Conservation (phyloP, 1,140 invertebrate species). For the Danaus melanippus region DNA sequence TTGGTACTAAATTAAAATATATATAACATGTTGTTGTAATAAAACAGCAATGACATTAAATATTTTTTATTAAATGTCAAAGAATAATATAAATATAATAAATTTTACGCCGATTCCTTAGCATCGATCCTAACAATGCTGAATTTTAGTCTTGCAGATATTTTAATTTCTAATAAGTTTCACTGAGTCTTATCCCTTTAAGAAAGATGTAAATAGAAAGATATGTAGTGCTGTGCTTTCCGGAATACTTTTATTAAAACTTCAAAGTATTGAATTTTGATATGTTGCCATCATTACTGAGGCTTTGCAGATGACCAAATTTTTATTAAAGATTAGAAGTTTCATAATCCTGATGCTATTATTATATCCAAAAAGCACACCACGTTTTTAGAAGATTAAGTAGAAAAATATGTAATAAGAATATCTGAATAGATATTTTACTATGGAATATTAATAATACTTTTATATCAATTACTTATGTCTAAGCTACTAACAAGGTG, state of each 20-base stretch:
- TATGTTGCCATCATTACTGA: slow-evolving; percentile 11
- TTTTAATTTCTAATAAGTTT: slow-evolving; percentile 37
- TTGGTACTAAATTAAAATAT: slow-evolving; percentile 14
- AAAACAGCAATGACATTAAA: slow-evolving; percentile 52
- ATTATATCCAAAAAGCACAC: slow-evolving; percentile 23
- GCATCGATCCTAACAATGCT: slow-evolving; percentile 54
- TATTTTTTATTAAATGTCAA: slow-evolving; percentile 71
- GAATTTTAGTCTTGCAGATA: slow-evolving; percentile 42
- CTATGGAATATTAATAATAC: slow-evolving; percentile 17
- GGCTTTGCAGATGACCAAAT: slow-evolving; percentile 15
- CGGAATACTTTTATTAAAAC: slow-evolving; percentile 2
- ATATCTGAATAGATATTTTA: slow-evolving; percentile 45
- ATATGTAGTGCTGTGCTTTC: slow-evolving; percentile 29
- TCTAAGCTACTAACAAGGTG: slow-evolving; percentile 18
- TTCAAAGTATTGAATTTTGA: slow-evolving; percentile 11
- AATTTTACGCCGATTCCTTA: slow-evolving; percentile 57
- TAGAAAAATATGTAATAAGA: slow-evolving; percentile 59
- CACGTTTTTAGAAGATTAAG: slow-evolving; percentile 27
- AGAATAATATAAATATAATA: slow-evolving; percentile 70
- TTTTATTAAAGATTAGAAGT: slow-evolving; percentile 18
- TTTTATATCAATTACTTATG: slow-evolving; percentile 31
- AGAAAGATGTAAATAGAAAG: slow-evolving; percentile 32
- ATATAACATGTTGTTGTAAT: slow-evolving; percentile 23
- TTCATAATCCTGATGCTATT: slow-evolving; percentile 6
- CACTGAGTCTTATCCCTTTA: slow-evolving; percentile 25